Percentiles rank a stretch among this genome's conserved stretches.
Evolutionary conservation across 2,888 invertebrate genomes (phyloP).

Genomic region (Andrena bucephala): DNA sequence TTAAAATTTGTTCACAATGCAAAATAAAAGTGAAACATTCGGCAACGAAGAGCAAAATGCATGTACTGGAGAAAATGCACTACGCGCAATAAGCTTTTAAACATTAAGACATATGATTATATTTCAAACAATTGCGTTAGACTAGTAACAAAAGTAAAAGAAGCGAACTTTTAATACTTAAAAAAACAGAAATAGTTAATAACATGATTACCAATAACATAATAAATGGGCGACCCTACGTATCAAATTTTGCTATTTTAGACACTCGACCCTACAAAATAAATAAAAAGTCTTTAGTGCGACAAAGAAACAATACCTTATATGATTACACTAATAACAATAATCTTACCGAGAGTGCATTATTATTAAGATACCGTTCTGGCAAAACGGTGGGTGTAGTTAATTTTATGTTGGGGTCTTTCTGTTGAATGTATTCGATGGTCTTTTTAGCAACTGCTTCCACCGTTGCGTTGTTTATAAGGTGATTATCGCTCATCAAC

Average conservation of each 20-base stretch:
- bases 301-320: neutral
- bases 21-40: no score
- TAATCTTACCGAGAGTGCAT: slow-evolving; percentile 66
- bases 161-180: neutral
- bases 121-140: no score
- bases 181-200: neutral
- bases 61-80: no score
- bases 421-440: slow-evolving; percentile 79
- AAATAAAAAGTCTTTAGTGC: slow-evolving; percentile 9
- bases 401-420: slow-evolving; percentile 81
- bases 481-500: slow-evolving; percentile 83
- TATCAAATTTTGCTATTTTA: neutral
- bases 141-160: no score
- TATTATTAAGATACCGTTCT: slow-evolving; percentile 22
- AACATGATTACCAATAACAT: neutral
- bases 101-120: no score
- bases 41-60: no score
- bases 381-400: slow-evolving; percentile 77
- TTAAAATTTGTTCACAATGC: no score
- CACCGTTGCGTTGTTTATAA: slow-evolving; percentile 83
- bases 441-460: slow-evolving; percentile 82
- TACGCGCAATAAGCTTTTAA: no score
- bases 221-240: neutral
- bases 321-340: neutral
- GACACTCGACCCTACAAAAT: slow-evolving; percentile 28